Percentiles rank a stretch among this genome's conserved stretches.
These are phyloP conservation scores for Cheilosia pagana DNA, from an alignment of 2,888 invertebrate genomes.

Conservation along the genomic window DNA sequence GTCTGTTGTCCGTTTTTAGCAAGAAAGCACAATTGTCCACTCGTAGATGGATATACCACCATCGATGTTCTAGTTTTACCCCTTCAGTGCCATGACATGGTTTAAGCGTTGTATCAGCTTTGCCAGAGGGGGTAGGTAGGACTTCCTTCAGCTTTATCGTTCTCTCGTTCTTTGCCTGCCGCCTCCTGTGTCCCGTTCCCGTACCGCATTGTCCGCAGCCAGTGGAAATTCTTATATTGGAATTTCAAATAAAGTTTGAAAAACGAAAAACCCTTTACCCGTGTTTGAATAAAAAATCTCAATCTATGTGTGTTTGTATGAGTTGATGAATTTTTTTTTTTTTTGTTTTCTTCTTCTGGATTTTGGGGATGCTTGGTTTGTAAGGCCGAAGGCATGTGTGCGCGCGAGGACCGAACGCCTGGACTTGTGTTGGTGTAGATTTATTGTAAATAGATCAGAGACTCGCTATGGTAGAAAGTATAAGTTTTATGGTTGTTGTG, in stretches of 20 bases:
- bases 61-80: conserved; percentile 44
- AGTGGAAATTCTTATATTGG: conserved; percentile 72
- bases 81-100: conserved; percentile 60
- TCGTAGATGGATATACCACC: conserved; percentile 64
- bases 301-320: conserved; percentile 65
- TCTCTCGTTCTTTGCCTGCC: neutral
- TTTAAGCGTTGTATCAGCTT: conserved; percentile 55
- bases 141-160: conserved; percentile 61
- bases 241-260: conserved; percentile 74
- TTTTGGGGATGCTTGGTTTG: conserved; percentile 9
- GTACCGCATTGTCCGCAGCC: conserved; percentile 51
- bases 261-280: conserved; percentile 63
- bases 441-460: conserved; percentile 75
- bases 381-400: conserved; percentile 9
- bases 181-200: conserved; percentile 17
- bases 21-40: conserved; percentile 75
- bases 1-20: conserved; percentile 75
- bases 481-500: conserved; percentile 67
- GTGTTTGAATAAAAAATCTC: conserved; percentile 74
- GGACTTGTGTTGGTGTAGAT: conserved; percentile 67
- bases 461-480: conserved; percentile 18
- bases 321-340: conserved; percentile 39
- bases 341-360: neutral
- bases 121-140: conserved; percentile 25
- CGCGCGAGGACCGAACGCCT: conserved; percentile 39